Base-by-base conservation (phyloP, 2,797 vertebrate species). In the Cynopterus sphinx region DNA sequence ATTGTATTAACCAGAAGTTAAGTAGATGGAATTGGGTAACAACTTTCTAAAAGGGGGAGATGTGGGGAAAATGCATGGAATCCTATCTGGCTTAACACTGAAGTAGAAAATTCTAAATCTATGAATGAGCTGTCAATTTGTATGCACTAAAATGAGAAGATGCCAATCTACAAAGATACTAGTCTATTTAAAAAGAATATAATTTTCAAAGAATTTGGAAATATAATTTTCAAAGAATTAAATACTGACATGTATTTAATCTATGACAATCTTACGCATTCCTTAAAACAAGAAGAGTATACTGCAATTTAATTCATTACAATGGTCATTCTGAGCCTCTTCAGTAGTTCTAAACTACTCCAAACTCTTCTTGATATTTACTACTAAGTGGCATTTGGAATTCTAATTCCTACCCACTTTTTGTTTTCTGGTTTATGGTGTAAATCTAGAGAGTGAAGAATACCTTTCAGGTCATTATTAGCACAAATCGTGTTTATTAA, bases 1-100 rank as follows among this genome's bases (percentile, higher is more conserved):
- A 61, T 75, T 96, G 83, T 97, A 96, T 97, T 97, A 98, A 98
- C 97, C 86, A 97, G 95, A 94, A 96, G n/a, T 8, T 71, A 75
- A 79, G 57, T 89, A 65, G 55, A 96, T 96, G 70, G 53, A 97
- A 95, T 3, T 84, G 83, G 57, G 81, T 59, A 33, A 89, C 39
- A 71, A 46, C 31, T 61, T 59, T 87, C 55, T 94, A 46, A 73
- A 86, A 87, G 59, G 31, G 82, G 31, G 28, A 95, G 33, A 73
- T 96, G 59, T 98, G 94, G 95, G 95, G 95, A 85, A 98, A 98
- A 97, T 93, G 36, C 31, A 93, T 63, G 96, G 79, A 90, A 92
- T 79, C 2, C 81, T 83, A 94, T 94, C 71, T 90, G 74, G 11
- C 26, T 82, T 94, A 90, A 65, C 41, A 63, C 0, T 9, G 24